A percentile compares a stretch with the other conserved stretches of the same genome.
These are phyloP conservation scores for Typhlichthys eigenmanni DNA, from an alignment of 2,797 vertebrate species.

Conservation along the genomic window DNA sequence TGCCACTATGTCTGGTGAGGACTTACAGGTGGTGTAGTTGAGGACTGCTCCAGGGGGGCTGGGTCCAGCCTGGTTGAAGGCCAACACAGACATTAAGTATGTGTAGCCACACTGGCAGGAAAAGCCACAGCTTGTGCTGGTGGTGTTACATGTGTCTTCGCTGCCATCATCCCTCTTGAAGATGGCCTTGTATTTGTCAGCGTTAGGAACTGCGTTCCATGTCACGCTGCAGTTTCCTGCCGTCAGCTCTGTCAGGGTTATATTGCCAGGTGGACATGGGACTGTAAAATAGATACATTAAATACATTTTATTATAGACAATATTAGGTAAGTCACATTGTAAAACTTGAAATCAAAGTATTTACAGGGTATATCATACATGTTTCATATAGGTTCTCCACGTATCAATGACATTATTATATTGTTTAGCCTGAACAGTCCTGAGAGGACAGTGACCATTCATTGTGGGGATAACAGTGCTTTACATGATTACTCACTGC, in stretches of 20 bases:
- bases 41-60: constrained; percentile 81
- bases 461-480: no score
- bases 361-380: no score
- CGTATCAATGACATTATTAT: no score
- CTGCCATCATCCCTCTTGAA: constrained; percentile 83
- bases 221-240: constrained; percentile 80
- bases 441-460: no score
- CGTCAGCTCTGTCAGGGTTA: constrained; percentile 70
- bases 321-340: background rate
- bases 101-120: constrained; percentile 87
- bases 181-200: constrained; percentile 81
- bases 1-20: background rate
- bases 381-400: no score
- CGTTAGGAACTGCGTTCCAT: constrained; percentile 75
- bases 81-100: constrained; percentile 86
- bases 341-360: no score
- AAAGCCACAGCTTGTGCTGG: constrained; percentile 78
- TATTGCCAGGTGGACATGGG: constrained; percentile 83
- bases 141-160: constrained; percentile 85
- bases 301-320: no score
- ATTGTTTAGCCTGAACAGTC: no score
- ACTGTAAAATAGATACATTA: constrained; percentile 65
- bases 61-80: constrained; percentile 84
- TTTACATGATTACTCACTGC: constrained; percentile 74
- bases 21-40: constrained; percentile 87